These are phyloP conservation scores for Tinamus major DNA, from an alignment of 2,797 vertebrate genomes.

Conservation along the genomic window DNA sequence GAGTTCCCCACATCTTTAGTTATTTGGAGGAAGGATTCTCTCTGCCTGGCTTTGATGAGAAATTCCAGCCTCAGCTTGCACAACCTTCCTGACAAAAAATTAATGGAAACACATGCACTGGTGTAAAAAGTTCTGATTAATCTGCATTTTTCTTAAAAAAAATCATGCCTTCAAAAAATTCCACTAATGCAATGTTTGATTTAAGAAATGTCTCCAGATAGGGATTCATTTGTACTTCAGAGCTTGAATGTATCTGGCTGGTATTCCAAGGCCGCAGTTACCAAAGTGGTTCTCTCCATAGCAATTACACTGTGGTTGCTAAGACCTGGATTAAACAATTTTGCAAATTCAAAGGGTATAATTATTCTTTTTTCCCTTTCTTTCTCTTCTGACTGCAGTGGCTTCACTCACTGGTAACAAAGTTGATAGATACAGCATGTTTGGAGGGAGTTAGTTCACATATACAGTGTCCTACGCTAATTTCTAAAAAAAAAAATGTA, in stretches of 20 bases:
- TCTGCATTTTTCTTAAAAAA: conserved; percentile 56
- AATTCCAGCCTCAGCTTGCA: conserved; percentile 49
- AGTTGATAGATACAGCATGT: conserved; percentile 23
- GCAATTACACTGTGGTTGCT: conserved; percentile 55
- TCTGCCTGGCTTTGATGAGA: conserved; percentile 52
- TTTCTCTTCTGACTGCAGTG: conserved; percentile 1
- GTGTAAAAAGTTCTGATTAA: conserved; percentile 55
- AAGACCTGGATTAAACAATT: conserved; percentile 49
- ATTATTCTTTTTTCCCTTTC: background rate
- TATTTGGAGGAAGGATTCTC: conserved; percentile 53
- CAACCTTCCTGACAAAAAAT: conserved; percentile 21
- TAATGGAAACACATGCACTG: conserved; percentile 43
- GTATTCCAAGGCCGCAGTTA: conserved; percentile 48
- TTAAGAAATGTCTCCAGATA: conserved; percentile 17
- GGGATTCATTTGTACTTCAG: conserved; percentile 38
- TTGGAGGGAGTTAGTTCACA: background rate
- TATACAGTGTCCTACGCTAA: background rate
- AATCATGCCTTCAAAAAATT: conserved; percentile 40
- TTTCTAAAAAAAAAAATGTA: background rate
- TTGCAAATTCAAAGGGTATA: conserved; percentile 48
- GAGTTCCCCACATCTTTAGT: conserved; percentile 44
- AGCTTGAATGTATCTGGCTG: conserved; percentile 36
- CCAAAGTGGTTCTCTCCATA: conserved; percentile 44
- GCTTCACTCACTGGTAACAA: conserved; percentile 3
- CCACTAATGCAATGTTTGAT: conserved; percentile 4